phyloP scores from a whole-genome alignment of 2,797 vertebrate species.

The Vipera ursinii region DNA sequence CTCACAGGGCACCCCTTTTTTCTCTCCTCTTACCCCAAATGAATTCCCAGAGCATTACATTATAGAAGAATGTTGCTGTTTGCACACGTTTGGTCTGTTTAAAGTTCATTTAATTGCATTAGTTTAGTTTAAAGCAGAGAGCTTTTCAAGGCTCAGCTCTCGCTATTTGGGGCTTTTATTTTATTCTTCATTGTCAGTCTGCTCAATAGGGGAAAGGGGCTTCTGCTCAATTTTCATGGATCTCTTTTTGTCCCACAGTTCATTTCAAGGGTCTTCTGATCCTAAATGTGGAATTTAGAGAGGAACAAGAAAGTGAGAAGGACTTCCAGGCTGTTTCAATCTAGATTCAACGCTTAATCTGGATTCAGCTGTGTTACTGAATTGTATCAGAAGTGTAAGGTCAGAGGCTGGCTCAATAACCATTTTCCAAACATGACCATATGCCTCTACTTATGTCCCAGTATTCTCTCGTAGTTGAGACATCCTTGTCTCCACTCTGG shows the following conservation, averaged over 20 bases:
- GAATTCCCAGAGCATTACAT: slow-evolving; percentile 55
- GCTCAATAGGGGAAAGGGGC: not conserved
- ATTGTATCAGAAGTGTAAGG: not conserved
- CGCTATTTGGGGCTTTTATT: slow-evolving; percentile 45
- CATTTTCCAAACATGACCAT: not conserved
- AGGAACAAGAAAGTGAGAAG: not conserved
- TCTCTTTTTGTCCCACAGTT: not conserved
- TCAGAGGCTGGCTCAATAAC: not conserved
- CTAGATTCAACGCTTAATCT: not conserved
- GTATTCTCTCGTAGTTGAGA: not conserved
- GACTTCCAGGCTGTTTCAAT: not conserved
- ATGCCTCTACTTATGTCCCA: not conserved
- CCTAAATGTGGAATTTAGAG: not conserved
- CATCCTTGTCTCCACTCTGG: not conserved
- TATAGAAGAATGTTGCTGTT: slow-evolving; percentile 60
- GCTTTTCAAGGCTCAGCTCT: slow-evolving; percentile 47
- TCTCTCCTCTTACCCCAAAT: slow-evolving; percentile 36
- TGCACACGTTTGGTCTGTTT: slow-evolving; percentile 54
- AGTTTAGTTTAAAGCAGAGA: slow-evolving; percentile 58
- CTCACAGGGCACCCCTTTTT: slow-evolving; percentile 48
- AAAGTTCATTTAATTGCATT: slow-evolving; percentile 65
- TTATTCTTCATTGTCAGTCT: not conserved
- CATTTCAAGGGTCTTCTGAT: not conserved
- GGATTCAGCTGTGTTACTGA: not conserved
- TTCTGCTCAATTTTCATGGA: not conserved